phyloP scores from a whole-genome alignment of 2,797 vertebrate genomes.

The Etheostoma perlongum region DNA sequence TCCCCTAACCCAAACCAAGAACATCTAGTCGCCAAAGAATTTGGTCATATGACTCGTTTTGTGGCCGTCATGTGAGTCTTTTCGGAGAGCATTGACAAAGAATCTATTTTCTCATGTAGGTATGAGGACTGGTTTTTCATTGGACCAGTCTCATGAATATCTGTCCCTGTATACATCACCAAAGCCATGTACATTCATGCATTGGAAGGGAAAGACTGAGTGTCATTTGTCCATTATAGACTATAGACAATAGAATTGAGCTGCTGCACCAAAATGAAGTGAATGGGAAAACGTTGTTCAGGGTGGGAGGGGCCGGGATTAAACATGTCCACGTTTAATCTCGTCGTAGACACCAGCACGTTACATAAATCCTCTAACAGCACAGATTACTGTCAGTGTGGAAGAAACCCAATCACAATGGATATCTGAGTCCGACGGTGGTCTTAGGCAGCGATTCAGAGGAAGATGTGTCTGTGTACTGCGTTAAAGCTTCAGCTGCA shows the following conservation, averaged over 20 bases:
- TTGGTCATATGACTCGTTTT: neutral
- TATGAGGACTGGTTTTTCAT: neutral
- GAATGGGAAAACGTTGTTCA: conserved; percentile 44
- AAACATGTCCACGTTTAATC: conserved; percentile 72
- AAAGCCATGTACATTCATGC: neutral
- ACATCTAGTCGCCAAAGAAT: too few relatives aligned
- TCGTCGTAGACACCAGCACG: conserved; percentile 60
- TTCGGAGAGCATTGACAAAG: too few relatives aligned
- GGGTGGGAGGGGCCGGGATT: conserved; percentile 59
- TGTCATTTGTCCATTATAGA: neutral
- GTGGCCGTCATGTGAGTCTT: neutral
- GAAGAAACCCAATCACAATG: conserved; percentile 64
- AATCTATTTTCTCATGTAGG: neutral
- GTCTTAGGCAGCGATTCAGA: conserved; percentile 40
- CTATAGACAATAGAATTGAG: conserved; percentile 30
- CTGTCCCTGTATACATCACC: neutral
- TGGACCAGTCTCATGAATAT: too few relatives aligned
- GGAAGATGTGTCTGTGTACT: conserved; percentile 31
- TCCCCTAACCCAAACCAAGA: too few relatives aligned
- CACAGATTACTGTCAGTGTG: conserved; percentile 70
- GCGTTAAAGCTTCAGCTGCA: neutral
- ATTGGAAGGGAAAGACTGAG: neutral
- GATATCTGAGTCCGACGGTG: conserved; percentile 47
- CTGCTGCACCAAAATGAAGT: conserved; percentile 22
- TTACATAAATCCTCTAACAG: conserved; percentile 78